These are phyloP conservation scores for Autographa gamma DNA, from an alignment of 2,888 invertebrate species.

Conservation along the genomic window DNA sequence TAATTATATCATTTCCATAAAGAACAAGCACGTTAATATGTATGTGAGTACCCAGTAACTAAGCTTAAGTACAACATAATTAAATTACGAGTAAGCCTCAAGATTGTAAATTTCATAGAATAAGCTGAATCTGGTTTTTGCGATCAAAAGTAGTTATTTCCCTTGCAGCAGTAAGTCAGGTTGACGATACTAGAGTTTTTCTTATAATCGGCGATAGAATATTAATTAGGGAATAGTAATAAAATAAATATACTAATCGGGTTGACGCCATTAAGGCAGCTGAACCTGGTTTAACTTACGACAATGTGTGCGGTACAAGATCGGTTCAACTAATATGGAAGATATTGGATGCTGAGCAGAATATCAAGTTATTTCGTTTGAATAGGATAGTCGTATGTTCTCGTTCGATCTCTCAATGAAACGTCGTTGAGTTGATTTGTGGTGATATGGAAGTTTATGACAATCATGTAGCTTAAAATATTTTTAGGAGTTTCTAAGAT, in stretches of 20 bases:
- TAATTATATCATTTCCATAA: background rate
- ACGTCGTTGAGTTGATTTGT: background rate
- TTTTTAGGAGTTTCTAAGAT: too few relatives aligned
- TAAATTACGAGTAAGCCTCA: constrained; percentile 16
- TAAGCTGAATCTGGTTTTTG: constrained; percentile 44
- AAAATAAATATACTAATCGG: constrained; percentile 58
- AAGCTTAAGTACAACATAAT: constrained; percentile 3
- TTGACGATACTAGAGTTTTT: constrained; percentile 27
- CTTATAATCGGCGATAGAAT: constrained; percentile 28
- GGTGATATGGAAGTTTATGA: background rate
- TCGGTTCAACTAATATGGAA: background rate
- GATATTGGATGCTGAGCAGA: background rate
- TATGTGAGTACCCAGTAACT: background rate
- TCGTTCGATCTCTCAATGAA: background rate
- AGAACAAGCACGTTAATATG: background rate
- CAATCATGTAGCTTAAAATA: background rate
- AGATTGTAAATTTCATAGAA: constrained; percentile 39
- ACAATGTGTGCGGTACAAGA: constrained; percentile 3
- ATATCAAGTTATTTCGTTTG: constrained; percentile 1
- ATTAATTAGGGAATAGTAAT: constrained; percentile 48
- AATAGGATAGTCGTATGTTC: background rate
- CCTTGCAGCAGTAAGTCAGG: constrained; percentile 15
- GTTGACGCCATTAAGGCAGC: constrained; percentile 62
- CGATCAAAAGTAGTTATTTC: constrained; percentile 11
- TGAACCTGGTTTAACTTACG: constrained; percentile 8